Evolutionary conservation across 2,113 vertebrate genomes (phyloP).

Genomic region (Stomatorhinus ivindoensis): DNA sequence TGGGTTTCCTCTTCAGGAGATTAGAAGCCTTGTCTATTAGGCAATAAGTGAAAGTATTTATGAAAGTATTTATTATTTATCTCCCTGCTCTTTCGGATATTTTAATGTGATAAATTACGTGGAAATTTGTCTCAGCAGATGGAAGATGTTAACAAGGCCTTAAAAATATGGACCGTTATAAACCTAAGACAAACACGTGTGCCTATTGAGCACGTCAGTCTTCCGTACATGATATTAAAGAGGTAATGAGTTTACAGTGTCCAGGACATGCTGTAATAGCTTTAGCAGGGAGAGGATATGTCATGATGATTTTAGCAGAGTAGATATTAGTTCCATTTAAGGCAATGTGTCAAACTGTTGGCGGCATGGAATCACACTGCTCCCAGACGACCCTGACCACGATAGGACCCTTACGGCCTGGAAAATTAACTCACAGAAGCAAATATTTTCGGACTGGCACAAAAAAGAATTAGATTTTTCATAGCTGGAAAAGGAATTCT

Average conservation of each 20-base stretch:
- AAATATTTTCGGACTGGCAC: slow-evolving; percentile 6
- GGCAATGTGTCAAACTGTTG: slow-evolving; percentile 4
- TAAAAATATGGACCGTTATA: neutral
- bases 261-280: slow-evolving; percentile 1
- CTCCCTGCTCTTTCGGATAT: neutral
- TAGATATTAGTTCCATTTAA: neutral
- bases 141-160: neutral
- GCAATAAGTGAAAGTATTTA: neutral
- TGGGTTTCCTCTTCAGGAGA: neutral
- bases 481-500: neutral
- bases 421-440: slow-evolving; percentile 40
- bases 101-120: neutral
- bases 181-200: neutral
- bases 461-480: neutral
- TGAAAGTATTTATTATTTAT: too few relatives aligned
- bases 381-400: slow-evolving; percentile 42
- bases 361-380: slow-evolving; percentile 50
- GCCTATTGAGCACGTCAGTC: neutral
- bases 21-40: neutral
- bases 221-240: neutral
- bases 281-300: slow-evolving; percentile 12
- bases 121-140: neutral
- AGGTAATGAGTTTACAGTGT: neutral
- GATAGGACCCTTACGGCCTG: slow-evolving; percentile 30
- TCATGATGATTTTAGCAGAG: slow-evolving; percentile 8